Base-by-base conservation (phyloP, 1,140 invertebrate genomes). In the Bombus pyrosoma region DNA sequence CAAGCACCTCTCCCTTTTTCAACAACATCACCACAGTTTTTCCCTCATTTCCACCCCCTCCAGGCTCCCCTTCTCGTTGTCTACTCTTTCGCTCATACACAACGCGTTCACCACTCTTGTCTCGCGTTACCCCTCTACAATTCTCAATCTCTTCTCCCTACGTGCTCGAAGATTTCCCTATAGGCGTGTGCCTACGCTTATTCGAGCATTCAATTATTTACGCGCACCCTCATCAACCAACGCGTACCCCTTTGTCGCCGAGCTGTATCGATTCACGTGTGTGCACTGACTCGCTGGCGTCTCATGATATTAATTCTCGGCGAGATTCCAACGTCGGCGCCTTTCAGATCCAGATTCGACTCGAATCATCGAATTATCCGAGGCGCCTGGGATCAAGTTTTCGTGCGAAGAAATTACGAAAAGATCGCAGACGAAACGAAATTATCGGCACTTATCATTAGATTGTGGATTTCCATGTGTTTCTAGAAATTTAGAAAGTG, bases 131-230 rank as follows among this genome's bases (percentile, higher is more conserved):
- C 28, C 4, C 28, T 3, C 32, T n/a, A 2, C 64, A 69, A 57
- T 66, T 18, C 69, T 76, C 73, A 77, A 68, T 69, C 74, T 57
- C 34, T 68, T 68, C 18, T 15, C 57, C 62, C 59, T 22, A 32
- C 32, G 28, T 34, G 81, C 73, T 43, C 62, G 74, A 64, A 83
- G 73, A 83, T 83, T 83, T 83, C 81, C 81, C 73, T 43, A 41
- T 62, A 57, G 81, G 41, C 81, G 34, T 32, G 43, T 25, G 81
- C 28, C 62, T 41, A 77, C 62, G 64, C 62, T 83, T 83, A 77
- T 83, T 83, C 74, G 28, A 25, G 34, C n/a, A 69, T 43, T 83
- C 81, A 77, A 83, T 83, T 83, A 83, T 83, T 83, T 83, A 68
- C 81, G n/a, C 62, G 25, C 41, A 69, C 57, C 41, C 25, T 37